phyloP scores from a whole-genome alignment of 2,888 invertebrate genomes.

The Coecobrya sp. region DNA sequence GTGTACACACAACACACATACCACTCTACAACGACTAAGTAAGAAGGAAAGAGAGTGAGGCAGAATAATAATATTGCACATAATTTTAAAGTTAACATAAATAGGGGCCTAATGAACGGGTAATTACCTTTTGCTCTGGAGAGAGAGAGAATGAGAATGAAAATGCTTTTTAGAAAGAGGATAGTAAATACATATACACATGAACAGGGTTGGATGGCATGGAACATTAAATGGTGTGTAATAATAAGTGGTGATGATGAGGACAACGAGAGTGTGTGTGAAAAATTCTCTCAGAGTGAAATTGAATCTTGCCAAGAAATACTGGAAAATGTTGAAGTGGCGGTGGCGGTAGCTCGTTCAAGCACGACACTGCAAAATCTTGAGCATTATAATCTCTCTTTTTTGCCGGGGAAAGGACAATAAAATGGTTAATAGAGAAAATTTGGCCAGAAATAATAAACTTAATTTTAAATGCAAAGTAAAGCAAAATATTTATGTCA shows the following conservation, averaged over 20 bases:
- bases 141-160: slow-evolving; percentile 7
- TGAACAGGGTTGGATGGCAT: background rate
- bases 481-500: too few relatives aligned
- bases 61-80: slow-evolving; percentile 64
- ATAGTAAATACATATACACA: background rate
- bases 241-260: slow-evolving; percentile 57
- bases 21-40: background rate
- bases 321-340: background rate
- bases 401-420: too few relatives aligned
- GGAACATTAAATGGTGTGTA: slow-evolving; percentile 70
- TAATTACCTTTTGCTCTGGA: slow-evolving; percentile 69
- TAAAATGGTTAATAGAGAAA: too few relatives aligned
- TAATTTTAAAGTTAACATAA: slow-evolving; percentile 80
- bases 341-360: background rate
- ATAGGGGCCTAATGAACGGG: slow-evolving; percentile 76
- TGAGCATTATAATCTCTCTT: too few relatives aligned
- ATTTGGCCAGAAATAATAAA: too few relatives aligned
- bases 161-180: background rate
- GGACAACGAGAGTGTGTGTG: background rate
- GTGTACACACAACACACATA: background rate
- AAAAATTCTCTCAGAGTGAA: background rate
- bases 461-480: too few relatives aligned
- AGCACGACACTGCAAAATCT: too few relatives aligned
- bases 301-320: slow-evolving; percentile 50
- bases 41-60: background rate